A percentile compares a stretch with the other conserved stretches of the same genome.
phyloP scores from a whole-genome alignment of 2,113 vertebrate species.

The Coreoperca whiteheadi region DNA sequence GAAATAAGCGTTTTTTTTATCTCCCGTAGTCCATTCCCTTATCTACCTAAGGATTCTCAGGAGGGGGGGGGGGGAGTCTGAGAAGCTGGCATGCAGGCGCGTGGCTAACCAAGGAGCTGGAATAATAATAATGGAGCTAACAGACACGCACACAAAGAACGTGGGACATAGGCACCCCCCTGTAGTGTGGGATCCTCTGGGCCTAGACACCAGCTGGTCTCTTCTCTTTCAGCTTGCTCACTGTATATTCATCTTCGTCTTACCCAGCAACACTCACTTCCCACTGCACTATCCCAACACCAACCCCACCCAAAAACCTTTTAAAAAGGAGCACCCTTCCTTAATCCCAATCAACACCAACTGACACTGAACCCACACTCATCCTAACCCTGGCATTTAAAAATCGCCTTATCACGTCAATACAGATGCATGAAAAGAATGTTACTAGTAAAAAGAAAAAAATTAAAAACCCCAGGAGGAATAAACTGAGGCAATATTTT shows the following conservation, averaged over 20 bases:
- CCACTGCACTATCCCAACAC: background rate
- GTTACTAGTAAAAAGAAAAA: background rate
- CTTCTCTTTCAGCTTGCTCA: conserved; percentile 47
- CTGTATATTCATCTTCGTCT: conserved; percentile 63
- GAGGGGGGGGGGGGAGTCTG: background rate
- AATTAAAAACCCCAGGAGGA: conserved; percentile 13
- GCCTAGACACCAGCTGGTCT: conserved; percentile 67
- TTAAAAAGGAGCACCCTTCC: background rate
- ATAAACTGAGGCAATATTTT: conserved; percentile 18
- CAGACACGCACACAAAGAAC: conserved; percentile 27
- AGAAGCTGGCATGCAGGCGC: background rate
- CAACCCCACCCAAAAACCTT: background rate
- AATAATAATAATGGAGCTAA: conserved; percentile 20
- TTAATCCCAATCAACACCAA: conserved; percentile 35
- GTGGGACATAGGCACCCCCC: conserved; percentile 7
- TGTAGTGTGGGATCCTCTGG: conserved; percentile 34
- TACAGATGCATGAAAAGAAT: conserved; percentile 40
- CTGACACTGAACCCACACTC: conserved; percentile 31
- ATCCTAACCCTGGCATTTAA: conserved; percentile 43
- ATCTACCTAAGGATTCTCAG: conserved; percentile 12
- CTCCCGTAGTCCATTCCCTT: background rate
- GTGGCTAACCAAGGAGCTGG: conserved; percentile 5
- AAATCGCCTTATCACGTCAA: conserved; percentile 34
- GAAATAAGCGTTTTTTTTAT: background rate
- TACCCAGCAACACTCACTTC: conserved; percentile 45